Base-by-base conservation (phyloP, 2,888 invertebrate genomes). In the Mylabris sibirica region DNA sequence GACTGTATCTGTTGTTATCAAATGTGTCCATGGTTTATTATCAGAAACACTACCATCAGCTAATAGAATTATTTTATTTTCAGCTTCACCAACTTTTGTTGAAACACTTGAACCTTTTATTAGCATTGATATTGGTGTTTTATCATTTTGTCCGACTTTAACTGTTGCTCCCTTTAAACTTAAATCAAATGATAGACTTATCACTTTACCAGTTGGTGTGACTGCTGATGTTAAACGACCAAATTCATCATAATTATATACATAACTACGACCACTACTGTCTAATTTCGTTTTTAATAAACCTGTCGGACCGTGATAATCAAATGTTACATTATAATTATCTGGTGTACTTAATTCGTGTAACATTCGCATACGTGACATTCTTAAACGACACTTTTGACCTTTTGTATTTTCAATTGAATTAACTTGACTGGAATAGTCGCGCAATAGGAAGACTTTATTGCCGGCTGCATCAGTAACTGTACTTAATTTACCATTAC, bases 241-340 rank as follows among this genome's bases (percentile, higher is more conserved):
- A 80, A 97, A 97, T 81, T 95, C 95, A 81, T 98, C 97, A 80
- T 98, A 98, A 80, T 95, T 94, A 83, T 98, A 98, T 22, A 96
- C 94, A 81, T 95, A 95, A 76, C 95, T 95, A 73, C 96, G 88
- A 1, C 96, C 96, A 1, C 95, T 95, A 71, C 95, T 94, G 79
- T 97, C 97, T 14, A 95, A 87, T 82, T 96, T 95, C 0, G 95
- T 94, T 82, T 94, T 94, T 41, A 98, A 86, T 53, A 98, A 86
- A 0, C 97, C 97, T 0, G 95, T 94, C 0, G 95, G 93, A 0
- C 94, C 94, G 79, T 97, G 94, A 82, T 98, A 98, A 80, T 96
- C 96, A 82, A 97, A 97, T 0, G 95, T 96, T 1, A 96, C 93
- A 79, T 97, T 96, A 80, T 96, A 95, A 84, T 97, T 97, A 79